Evolutionary conservation across 2,797 vertebrate genomes (phyloP), one percentile per base, ranked within the genome.

Genomic region (Potorous gilbertii): DNA sequence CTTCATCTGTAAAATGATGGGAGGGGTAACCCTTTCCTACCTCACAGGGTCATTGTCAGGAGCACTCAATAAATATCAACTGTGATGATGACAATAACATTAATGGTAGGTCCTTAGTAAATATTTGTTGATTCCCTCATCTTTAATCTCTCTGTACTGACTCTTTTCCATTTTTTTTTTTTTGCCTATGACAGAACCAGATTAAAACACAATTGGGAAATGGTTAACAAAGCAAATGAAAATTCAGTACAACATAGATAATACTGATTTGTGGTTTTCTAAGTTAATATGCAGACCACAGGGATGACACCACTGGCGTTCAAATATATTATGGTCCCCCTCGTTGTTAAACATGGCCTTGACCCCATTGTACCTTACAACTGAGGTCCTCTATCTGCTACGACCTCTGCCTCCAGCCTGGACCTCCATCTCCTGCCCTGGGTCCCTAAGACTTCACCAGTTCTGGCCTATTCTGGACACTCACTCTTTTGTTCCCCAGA

Each of bases 1-100:
- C 93, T 11, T 94, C 21, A 18, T 91, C 91, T 93, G 89, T 92
- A 59, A 91, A 92, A 81, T 52, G 59, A 31, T 13, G 50, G 50
- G 16, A 74, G 66, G 62, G 11, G 14, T 92, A 95, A 89, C 93
- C 90, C 9, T 27, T 90, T 87, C 14, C 55, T 90, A 10, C 54
- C 55, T 93, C 91, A 16, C 81, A 94, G 59, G 96, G 90, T 91
- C 90, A 91, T 92, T 81, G 0, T 55, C 56, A 94, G 90, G 92
- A 93, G n/a, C 50, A 50, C 54, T 66, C 54, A 62, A 62, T 87
- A 81, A 55, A 59, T 55, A 81, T 81, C 14, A 59, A 54, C 31
- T 62, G 59, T 62, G 59, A 62, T 62, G 59, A 31, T 34, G 59
- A 21, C 18, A n/a, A 24, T 40, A 18, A 21, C 40, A n/a, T 74